A percentile compares a stretch with the other conserved stretches of the same genome.
Conservation (phyloP, 2,113 vertebrate genomes). For the Odobenus rosmarus region DNA sequence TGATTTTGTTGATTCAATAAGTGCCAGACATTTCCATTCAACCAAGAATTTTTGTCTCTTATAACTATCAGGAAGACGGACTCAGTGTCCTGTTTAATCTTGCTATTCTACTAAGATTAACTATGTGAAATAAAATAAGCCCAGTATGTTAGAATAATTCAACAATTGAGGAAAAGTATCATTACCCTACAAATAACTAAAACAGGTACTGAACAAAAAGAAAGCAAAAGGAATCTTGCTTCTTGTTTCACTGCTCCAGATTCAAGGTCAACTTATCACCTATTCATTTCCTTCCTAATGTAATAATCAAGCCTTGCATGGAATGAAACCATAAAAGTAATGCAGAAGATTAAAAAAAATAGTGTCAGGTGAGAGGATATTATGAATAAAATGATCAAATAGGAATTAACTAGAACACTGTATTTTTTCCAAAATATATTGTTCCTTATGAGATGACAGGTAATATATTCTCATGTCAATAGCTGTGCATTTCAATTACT, state of each 20-base stretch:
- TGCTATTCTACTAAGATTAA: constrained; percentile 53
- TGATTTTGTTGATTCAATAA: constrained; percentile 56
- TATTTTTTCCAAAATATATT: constrained; percentile 40
- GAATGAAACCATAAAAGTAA: background rate
- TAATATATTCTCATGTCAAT: constrained; percentile 15
- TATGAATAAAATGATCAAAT: background rate
- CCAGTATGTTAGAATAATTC: constrained; percentile 35
- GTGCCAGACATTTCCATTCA: constrained; percentile 51
- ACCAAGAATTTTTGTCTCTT: constrained; percentile 45
- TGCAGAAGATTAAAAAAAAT: background rate
- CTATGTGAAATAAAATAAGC: constrained; percentile 51
- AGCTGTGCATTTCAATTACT: constrained; percentile 56
- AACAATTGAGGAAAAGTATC: constrained; percentile 54
- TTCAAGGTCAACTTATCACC: constrained; percentile 26
- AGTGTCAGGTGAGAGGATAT: background rate
- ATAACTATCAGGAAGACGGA: constrained; percentile 34
- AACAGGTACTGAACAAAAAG: background rate
- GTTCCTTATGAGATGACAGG: background rate
- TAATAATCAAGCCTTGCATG: background rate
- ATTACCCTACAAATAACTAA: constrained; percentile 62
- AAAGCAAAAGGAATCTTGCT: constrained; percentile 50
- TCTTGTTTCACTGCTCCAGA: constrained; percentile 47
- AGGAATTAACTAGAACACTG: background rate
- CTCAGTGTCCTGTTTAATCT: constrained; percentile 40
- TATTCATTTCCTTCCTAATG: background rate